Evolutionary conservation across 2,113 vertebrate species (phyloP).

Genomic region (Halichoeres trimaculatus): DNA sequence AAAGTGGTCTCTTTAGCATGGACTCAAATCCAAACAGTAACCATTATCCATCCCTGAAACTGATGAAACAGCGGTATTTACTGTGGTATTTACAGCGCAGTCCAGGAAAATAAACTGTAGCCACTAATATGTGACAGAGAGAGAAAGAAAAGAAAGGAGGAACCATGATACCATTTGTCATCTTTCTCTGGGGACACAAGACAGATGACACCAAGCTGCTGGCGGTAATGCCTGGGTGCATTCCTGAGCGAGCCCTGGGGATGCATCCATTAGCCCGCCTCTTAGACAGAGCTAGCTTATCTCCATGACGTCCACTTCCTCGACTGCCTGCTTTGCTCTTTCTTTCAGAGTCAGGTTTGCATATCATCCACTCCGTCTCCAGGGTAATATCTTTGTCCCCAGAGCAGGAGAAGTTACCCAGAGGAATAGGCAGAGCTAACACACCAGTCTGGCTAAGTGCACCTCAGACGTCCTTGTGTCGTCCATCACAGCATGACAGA

Average conservation of each 20-base stretch:
- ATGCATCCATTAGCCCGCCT: slow-evolving; percentile 61
- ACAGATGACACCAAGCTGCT: slow-evolving; percentile 62
- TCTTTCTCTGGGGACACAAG: slow-evolving; percentile 60
- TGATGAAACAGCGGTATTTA: neutral
- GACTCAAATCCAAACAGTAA: neutral
- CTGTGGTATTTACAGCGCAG: neutral
- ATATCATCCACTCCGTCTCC: slow-evolving; percentile 24
- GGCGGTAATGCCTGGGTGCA: slow-evolving; percentile 48
- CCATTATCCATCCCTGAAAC: slow-evolving; percentile 1
- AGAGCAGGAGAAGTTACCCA: slow-evolving; percentile 1
- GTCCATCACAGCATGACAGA: slow-evolving; percentile 45
- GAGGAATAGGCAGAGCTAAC: slow-evolving; percentile 15
- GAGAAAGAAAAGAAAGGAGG: slow-evolving; percentile 6
- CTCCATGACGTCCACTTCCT: slow-evolving; percentile 43
- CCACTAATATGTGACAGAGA: slow-evolving; percentile 9
- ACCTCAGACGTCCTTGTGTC: slow-evolving; percentile 4
- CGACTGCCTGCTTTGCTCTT: slow-evolving; percentile 1
- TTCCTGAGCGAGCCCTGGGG: slow-evolving; percentile 65
- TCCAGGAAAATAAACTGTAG: slow-evolving; percentile 11
- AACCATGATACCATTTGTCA: slow-evolving; percentile 52
- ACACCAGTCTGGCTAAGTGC: slow-evolving; percentile 19
- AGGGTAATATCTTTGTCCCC: slow-evolving; percentile 15
- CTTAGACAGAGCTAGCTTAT: slow-evolving; percentile 27
- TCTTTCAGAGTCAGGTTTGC: slow-evolving; percentile 5
- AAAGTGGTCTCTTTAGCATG: neutral